phyloP scores from a whole-genome alignment of 2,797 vertebrate species.

The Enteromius radiatus region DNA sequence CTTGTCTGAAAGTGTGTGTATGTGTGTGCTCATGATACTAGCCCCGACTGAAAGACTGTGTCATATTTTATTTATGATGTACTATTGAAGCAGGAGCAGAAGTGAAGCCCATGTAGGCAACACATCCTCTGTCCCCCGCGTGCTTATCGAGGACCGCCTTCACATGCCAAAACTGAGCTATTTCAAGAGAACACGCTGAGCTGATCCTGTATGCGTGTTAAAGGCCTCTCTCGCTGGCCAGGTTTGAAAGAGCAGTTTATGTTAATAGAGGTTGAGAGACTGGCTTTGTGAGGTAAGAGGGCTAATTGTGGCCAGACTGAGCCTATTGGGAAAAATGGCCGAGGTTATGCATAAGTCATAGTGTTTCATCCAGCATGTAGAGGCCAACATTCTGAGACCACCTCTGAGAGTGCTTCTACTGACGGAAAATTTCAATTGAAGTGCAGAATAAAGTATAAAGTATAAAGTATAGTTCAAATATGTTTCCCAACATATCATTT shows the following conservation, averaged over 20 bases:
- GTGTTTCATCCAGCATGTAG: background rate
- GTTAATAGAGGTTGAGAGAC: conserved; percentile 30
- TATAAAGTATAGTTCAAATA: background rate
- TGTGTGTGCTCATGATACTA: conserved; percentile 22
- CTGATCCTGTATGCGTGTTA: conserved; percentile 17
- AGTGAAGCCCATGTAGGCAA: conserved; percentile 7
- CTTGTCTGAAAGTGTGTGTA: conserved; percentile 1
- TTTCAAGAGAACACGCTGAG: conserved; percentile 2
- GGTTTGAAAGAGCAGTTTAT: conserved; percentile 19
- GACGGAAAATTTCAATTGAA: background rate
- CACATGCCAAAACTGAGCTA: conserved; percentile 2
- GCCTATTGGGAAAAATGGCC: conserved; percentile 48
- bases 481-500: background rate
- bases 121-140: background rate
- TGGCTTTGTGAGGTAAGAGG: conserved; percentile 33
- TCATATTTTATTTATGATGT: conserved; percentile 58
- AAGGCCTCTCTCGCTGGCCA: conserved; percentile 15
- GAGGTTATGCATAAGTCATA: conserved; percentile 47
- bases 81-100: conserved; percentile 3
- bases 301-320: conserved; percentile 59
- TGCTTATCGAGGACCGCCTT: conserved; percentile 28
- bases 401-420: background rate
- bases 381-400: background rate
- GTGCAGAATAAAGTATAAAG: no score
- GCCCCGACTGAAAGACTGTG: conserved; percentile 55